Evolutionary conservation across 1,140 invertebrate genomes (phyloP), one percentile per base, ranked within the genome.

Genomic region (Colletes latitarsis): DNA sequence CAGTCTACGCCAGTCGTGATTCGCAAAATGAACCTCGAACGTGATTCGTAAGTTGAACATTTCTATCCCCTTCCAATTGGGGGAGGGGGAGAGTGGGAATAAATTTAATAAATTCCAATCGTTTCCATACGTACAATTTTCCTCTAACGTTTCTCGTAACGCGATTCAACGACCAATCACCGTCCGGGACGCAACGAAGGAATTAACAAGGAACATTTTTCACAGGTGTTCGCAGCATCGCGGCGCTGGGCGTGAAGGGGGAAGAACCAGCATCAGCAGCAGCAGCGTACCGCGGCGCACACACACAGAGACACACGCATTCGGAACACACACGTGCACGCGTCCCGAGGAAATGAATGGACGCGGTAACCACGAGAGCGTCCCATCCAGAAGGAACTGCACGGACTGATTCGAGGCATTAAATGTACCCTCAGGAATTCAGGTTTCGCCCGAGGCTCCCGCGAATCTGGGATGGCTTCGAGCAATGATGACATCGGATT

Each of bases 401-500:
- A 58, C 71, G 14, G 62, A 53, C 67, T 70, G 77, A 85, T 82
- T 79, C 74, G 52, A 72, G 57, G 66, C 85, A 71, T 86, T 86
- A 82, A 86, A 86, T 85, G 83, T 64, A 73, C 71, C 85, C 83
- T 10, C 71, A 82, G 76, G 79, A 72, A 86, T 85, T 72, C 76
- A 82, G 83, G 80, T 86, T 85, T 71, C 76, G 81, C 55, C 72
- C 81, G 84, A 85, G 85, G 76, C 84, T 85, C 85, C 82, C 80
- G 84, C 76, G 81, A 77, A 86, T 86, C 81, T 85, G 85, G 85
- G 79, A 86, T 86, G 84, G 85, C 84, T 77, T 80, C 72, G 76
- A 85, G 81, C 84, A 85, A 53, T 82, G 75, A 75, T 79, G 81
- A 82, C 76, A 82, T 85, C 80, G 80, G 84, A 86, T 82, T 82